These are phyloP conservation scores for Montifringilla adamsi DNA, from an alignment of 2,113 vertebrate species.

Conservation along the genomic window DNA sequence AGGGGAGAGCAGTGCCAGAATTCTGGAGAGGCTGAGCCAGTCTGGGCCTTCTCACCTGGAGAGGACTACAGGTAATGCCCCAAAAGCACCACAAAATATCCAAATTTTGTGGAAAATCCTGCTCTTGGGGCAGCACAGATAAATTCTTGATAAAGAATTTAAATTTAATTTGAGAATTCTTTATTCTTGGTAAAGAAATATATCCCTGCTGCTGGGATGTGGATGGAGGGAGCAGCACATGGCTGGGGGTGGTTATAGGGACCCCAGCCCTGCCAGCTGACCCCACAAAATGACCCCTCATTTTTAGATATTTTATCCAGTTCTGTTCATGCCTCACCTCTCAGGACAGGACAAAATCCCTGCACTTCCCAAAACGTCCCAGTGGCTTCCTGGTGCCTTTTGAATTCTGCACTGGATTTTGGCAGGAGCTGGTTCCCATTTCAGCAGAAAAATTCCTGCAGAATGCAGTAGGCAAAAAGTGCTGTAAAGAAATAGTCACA, in stretches of 20 bases:
- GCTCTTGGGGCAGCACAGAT: neutral
- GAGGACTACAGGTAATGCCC: fast-evolving
- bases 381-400: neutral
- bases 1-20: neutral
- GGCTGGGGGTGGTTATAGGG: fast-evolving
- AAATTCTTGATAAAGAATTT: neutral
- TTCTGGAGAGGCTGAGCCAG: neutral
- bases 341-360: neutral
- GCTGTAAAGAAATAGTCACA: no score
- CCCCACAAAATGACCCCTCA: fast-evolving
- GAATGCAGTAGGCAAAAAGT: no score
- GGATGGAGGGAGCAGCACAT: fast-evolving
- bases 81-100: neutral
- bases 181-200: neutral
- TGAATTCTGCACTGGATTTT: neutral
- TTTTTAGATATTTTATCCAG: neutral
- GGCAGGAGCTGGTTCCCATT: neutral
- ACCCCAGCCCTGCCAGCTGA: neutral
- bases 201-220: fast-evolving
- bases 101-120: fast-evolving
- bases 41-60: neutral
- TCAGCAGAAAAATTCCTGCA: neutral
- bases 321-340: neutral
- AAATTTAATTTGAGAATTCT: neutral
- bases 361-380: neutral